phyloP scores from a whole-genome alignment of 2,888 invertebrate species.

The Sarcophaga rosellei region DNA sequence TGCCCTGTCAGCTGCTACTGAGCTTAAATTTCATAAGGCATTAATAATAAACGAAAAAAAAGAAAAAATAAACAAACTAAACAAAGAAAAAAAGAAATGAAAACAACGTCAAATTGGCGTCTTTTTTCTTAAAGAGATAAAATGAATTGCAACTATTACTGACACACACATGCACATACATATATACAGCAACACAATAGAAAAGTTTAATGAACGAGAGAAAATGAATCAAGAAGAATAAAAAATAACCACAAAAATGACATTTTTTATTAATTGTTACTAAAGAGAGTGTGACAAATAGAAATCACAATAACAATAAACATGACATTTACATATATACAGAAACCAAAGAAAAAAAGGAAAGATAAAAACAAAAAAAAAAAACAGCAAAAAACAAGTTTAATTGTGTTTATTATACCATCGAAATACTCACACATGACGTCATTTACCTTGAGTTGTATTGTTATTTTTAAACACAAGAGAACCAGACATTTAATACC shows the following conservation, averaged over 20 bases:
- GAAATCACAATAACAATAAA: slow-evolving; percentile 28
- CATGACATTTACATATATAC: not conserved
- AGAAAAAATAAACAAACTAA: slow-evolving; percentile 31
- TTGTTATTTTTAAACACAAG: not conserved
- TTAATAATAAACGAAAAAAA: not conserved
- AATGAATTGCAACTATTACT: slow-evolving; percentile 1
- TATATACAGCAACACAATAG: not conserved
- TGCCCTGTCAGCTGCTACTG: not conserved
- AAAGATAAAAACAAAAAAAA: not conserved
- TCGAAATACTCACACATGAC: slow-evolving; percentile 37
- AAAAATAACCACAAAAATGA: slow-evolving; percentile 24
- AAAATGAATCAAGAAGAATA: not conserved
- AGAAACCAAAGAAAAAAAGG: not conserved
- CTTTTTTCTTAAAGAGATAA: slow-evolving; percentile 50
- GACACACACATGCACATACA: not conserved
- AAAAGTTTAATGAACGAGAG: slow-evolving; percentile 6
- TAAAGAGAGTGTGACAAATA: slow-evolving; percentile 22
- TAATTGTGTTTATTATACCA: not conserved
- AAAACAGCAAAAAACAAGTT: slow-evolving; percentile 16
- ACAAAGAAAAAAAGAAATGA: not conserved
- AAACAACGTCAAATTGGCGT: slow-evolving; percentile 53
- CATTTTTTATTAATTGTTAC: slow-evolving; percentile 45
- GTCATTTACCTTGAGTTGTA: slow-evolving; percentile 54
- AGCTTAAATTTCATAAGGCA: slow-evolving; percentile 49
- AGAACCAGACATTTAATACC: not conserved